Base-by-base conservation (phyloP, 2,113 vertebrate species). In the Odocoileus hemionus region DNA sequence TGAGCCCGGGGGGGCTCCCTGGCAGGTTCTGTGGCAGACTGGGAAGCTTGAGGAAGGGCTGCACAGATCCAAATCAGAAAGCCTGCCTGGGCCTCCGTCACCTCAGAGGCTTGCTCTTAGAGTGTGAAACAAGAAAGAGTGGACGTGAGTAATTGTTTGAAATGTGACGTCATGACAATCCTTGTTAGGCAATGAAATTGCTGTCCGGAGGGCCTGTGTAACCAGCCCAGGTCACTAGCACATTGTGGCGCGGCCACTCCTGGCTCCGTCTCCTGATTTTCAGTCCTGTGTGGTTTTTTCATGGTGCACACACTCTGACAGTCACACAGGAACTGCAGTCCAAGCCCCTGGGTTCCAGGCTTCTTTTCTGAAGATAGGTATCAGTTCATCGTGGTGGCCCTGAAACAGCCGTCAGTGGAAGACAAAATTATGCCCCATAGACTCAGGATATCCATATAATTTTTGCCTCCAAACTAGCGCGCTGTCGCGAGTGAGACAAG, bases 1-100 rank as follows among this genome's bases (percentile, higher is more conserved):
- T 25, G 64, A 84, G 78, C 33, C 78, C 30, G 2, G n/a, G 1
- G 13, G 50, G 39, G 45, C 60, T 43, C 30, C 10, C 19, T 21
- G 82, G 70, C 79, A 5, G 21, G 15, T 30, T 36, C 30, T 0
- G 1, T 0, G 6, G 30, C 39, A 43, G 50, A 19, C 10, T 0
- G 26, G 26, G 85, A 79, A 47, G 26, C 76, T 30, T 78, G 43
- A 78, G 45, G 26, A 47, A 17, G 43, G 43, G 15, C 76, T 30
- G 26, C 26, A 79, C 2, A 1, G 47, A 21, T 80, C 82, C 36
- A 12, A 6, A 6, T 12, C 50, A n/a, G 86, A 36, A 52, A 33
- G 30, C 55, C 0, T 0, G 3, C 11, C 60, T 0, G 0, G 45
- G 54, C 70, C 2, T 45, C 19, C 2, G 1, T n/a, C 17, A n/a